These are phyloP conservation scores for Lasioglossum villosulum DNA, from an alignment of 2,888 invertebrate genomes.

Conservation along the genomic window DNA sequence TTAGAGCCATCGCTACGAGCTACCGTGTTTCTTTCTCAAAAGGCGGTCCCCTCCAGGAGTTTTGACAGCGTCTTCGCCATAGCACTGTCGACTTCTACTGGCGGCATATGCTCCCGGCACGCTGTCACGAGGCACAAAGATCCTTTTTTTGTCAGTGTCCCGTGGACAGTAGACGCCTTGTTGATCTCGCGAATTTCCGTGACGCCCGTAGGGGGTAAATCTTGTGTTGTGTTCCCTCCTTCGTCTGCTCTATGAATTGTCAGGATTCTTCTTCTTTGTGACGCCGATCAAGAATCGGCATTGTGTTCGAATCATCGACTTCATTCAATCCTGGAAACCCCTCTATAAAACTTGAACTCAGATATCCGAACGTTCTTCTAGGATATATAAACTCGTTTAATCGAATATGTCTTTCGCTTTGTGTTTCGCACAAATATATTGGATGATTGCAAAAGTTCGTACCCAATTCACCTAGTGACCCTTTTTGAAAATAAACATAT, in stretches of 20 bases:
- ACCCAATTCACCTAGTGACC: too few species aligned
- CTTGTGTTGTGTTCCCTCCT: constrained; percentile 21
- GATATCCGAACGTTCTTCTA: background rate
- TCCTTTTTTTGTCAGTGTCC: constrained; percentile 62
- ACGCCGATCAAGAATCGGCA: constrained; percentile 9
- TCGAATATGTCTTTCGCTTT: background rate
- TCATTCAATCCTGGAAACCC: background rate
- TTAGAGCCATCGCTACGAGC: constrained; percentile 40
- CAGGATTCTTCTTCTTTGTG: constrained; percentile 20
- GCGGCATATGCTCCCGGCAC: constrained; percentile 59
- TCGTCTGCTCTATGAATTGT: constrained; percentile 4
- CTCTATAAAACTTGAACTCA: background rate
- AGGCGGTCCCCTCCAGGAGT: constrained; percentile 25
- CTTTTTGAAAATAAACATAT: too few species aligned
- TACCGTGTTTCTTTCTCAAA: constrained; percentile 34
- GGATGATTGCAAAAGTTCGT: too few species aligned
- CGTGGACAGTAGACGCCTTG: constrained; percentile 67
- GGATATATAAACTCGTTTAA: background rate
- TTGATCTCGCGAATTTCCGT: constrained; percentile 67
- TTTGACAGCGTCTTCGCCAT: constrained; percentile 45
- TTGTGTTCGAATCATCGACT: background rate
- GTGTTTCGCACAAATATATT: background rate
- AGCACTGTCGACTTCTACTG: constrained; percentile 56
- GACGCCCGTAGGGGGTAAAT: constrained; percentile 37
- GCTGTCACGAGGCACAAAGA: constrained; percentile 53